Evolutionary conservation across 92 coral and sea anemone genomes (phyloP), one percentile per base, ranked within the genome.

Genomic region (Muricea muricata): DNA sequence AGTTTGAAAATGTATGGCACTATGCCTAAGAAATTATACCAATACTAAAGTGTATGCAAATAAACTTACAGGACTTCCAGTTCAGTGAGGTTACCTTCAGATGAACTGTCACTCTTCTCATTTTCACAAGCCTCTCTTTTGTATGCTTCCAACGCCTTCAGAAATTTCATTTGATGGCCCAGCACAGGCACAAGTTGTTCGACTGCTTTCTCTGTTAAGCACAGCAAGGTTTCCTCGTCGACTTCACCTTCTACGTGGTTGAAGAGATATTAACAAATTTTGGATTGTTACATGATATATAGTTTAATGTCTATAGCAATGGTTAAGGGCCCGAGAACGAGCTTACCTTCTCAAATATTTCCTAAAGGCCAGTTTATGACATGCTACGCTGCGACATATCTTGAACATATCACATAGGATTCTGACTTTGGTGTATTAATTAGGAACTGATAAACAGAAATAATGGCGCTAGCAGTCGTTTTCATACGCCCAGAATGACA

Each of bases 131-230:
- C 42, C 41, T 66, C 42, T 6, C 31, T 66, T 66, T 37, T 29
- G 3, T 11, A 66, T 37, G 7, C 24, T 32, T 66, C 42, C 41
- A 66, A 32, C 18, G 7, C 73, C 41, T 32, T 66, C 73, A 66
- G 41, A 15, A 66, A 66, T 30, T 66, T 66, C 73, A 66, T 66
- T n/a, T 45, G 73, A 66, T 7, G 73, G 17, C 73, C 73, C 33
- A 66, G 73, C 73, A 66, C 73, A 29, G 73, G 37, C 33, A 66
- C 41, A 28, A 29, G 73, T 12, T 66, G 73, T 45, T 66, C 73
- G 17, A 20, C 42, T 29, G 40, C 73, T 32, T 18, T 66, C 25
- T 66, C 73, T 30, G 73, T 66, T 12, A 66, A 37, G 73, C 73
- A 66, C 73, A 65, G 18, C 72, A 66, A 66, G 31, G 42, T 29